A percentile compares a stretch with the other conserved stretches of the same genome.
phyloP scores from a whole-genome alignment of 1,140 invertebrate species.

The Apis florea region DNA sequence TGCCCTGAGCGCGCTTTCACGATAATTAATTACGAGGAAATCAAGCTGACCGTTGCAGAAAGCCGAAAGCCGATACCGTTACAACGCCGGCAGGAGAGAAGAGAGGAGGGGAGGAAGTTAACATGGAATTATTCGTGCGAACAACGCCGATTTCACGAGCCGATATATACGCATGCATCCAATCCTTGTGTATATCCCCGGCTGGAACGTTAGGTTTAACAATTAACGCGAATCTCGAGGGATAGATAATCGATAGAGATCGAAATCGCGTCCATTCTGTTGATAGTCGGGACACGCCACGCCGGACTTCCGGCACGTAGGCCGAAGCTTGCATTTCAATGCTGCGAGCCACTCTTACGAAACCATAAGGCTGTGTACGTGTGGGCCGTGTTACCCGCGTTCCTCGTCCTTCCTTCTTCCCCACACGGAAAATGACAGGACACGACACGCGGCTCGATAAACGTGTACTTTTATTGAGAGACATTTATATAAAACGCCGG shows the following conservation, averaged over 20 bases:
- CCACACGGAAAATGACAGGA: background rate
- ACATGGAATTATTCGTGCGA: slow-evolving; percentile 8
- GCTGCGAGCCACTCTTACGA: slow-evolving; percentile 42
- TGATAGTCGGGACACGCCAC: slow-evolving; percentile 56
- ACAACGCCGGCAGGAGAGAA: background rate
- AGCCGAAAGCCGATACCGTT: slow-evolving; percentile 28
- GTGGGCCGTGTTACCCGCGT: slow-evolving; percentile 28
- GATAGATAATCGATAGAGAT: slow-evolving; percentile 60
- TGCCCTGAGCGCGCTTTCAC: background rate
- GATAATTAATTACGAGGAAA: slow-evolving; percentile 26
- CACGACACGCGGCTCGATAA: slow-evolving; percentile 13
- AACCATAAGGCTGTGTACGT: slow-evolving; percentile 34
- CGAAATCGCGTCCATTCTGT: slow-evolving; percentile 56
- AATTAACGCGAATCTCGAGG: slow-evolving; percentile 23
- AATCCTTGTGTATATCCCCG: too few relatives aligned
- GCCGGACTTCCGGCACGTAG: slow-evolving; percentile 62
- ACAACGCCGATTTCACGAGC: background rate
- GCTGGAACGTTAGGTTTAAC: background rate
- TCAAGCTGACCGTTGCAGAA: background rate
- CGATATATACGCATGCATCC: background rate
- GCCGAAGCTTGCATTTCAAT: slow-evolving; percentile 63
- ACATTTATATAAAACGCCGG: background rate
- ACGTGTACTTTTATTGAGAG: background rate
- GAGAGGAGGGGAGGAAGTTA: background rate
- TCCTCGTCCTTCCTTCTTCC: background rate